Evolutionary conservation across 1,140 invertebrate genomes (phyloP), one percentile per base, ranked within the genome.

Genomic region (Dinoponera quadriceps): DNA sequence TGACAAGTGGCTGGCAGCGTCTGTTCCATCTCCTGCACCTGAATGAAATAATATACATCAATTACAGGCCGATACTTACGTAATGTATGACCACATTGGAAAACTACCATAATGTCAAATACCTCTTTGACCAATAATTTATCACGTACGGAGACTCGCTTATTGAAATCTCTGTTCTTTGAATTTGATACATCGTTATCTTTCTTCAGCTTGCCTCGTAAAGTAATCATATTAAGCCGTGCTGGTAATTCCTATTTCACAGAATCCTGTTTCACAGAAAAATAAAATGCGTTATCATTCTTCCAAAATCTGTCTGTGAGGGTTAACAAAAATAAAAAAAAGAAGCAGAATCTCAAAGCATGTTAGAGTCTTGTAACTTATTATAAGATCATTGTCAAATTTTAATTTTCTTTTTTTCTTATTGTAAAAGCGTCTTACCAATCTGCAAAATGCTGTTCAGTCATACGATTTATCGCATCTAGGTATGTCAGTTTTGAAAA

Each of bases 11-110:
- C 92, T 18, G 98, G 98, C 75, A 99, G 94, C 85, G 96, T 97
- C 91, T 97, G 96, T 89, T 98, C 96, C 96, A 99, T 97, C 95
- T 99, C 98, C 95, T 98, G 97, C 16, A 99, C 97, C 95, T 97
- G 84, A 85, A 72, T 38, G 60, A 66, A 57, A 75, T 86, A n/a
- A 57, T 57, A 18, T 73, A 80, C 68, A 86, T 68, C 1, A 63
- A 51, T 54, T 60, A 68, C 29, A 68, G n/a, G 49, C 49, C 49
- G 72, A 55, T 55, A 65, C 9, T 55, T 55, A 25, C 16, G 38
- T n/a, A 74, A 38, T n/a, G n/a, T 38, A 77, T 74, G n/a, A 33
- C 22, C 66, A 51, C 33, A 60, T 55, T 29, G 68, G 48, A 49
- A 20, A 78, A 44, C 54, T 84, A 55, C 54, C 20, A 13, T 18